These are phyloP conservation scores for Scolopax rusticola DNA, from an alignment of 2,797 vertebrate species.

Conservation along the genomic window DNA sequence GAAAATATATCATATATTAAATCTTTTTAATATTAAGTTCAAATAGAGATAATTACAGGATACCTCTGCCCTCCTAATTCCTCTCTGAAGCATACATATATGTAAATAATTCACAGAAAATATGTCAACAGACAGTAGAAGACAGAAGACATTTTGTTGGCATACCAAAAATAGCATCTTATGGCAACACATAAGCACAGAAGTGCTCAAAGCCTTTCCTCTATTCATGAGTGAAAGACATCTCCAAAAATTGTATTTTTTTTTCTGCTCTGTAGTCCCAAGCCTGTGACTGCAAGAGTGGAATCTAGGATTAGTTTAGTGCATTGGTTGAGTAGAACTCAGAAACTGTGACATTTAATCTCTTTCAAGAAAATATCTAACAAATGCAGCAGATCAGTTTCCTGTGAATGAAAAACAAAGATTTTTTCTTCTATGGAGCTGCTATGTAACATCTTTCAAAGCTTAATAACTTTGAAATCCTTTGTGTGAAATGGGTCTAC, in stretches of 20 bases:
- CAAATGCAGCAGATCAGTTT: neutral
- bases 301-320: neutral
- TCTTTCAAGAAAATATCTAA: slow-evolving; percentile 16
- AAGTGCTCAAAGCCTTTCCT: neutral
- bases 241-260: neutral
- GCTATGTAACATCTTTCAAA: neutral
- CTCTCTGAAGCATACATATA: neutral
- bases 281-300: neutral
- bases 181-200: neutral
- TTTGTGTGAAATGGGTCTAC: neutral
- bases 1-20: neutral
- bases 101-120: slow-evolving; percentile 7
- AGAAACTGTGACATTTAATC: neutral
- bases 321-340: neutral
- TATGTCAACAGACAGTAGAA: neutral
- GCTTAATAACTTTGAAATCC: neutral
- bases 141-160: neutral
- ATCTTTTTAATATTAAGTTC: neutral
- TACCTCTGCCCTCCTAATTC: neutral
- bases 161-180: neutral
- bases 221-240: neutral
- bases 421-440: neutral
- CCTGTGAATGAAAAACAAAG: neutral
- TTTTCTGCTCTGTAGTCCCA: neutral
- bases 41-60: neutral